Evolutionary conservation across 2,113 vertebrate genomes (phyloP).

Genomic region (Hyperopisus bebe): DNA sequence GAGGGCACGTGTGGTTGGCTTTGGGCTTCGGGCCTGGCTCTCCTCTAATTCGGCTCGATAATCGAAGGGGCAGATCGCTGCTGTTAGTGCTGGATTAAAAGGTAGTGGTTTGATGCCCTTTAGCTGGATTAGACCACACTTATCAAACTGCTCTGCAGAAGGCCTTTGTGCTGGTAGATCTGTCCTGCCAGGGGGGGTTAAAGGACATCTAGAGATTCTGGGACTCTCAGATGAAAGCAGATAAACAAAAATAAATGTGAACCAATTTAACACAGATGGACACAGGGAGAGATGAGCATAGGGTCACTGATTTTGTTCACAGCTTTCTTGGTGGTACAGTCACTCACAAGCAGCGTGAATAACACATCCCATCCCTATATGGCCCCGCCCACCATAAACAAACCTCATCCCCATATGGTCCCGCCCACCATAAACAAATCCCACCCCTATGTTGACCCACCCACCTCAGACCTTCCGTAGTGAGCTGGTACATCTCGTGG

Average conservation of each 20-base stretch:
- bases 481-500: neutral
- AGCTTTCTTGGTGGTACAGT: neutral
- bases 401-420: neutral
- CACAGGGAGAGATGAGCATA: neutral
- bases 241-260: neutral
- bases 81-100: slow-evolving; percentile 62
- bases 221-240: slow-evolving; percentile 26
- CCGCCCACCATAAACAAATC: neutral
- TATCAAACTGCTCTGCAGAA: slow-evolving; percentile 39
- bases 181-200: slow-evolving; percentile 50
- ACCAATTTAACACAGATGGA: neutral
- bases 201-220: slow-evolving; percentile 39
- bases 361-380: neutral
- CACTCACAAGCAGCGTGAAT: neutral
- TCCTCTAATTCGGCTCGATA: slow-evolving; percentile 39
- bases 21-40: slow-evolving; percentile 32
- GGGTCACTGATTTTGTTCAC: neutral
- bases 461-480: neutral
- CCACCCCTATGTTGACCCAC: neutral
- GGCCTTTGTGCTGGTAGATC: slow-evolving; percentile 44
- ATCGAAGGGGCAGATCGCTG: slow-evolving; percentile 52
- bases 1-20: slow-evolving; percentile 42
- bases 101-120: slow-evolving; percentile 53
- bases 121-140: slow-evolving; percentile 51
- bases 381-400: neutral